Evolutionary conservation across 2,113 vertebrate genomes (phyloP), one percentile per base, ranked within the genome.

Genomic region (Notarius lentiginosus): DNA sequence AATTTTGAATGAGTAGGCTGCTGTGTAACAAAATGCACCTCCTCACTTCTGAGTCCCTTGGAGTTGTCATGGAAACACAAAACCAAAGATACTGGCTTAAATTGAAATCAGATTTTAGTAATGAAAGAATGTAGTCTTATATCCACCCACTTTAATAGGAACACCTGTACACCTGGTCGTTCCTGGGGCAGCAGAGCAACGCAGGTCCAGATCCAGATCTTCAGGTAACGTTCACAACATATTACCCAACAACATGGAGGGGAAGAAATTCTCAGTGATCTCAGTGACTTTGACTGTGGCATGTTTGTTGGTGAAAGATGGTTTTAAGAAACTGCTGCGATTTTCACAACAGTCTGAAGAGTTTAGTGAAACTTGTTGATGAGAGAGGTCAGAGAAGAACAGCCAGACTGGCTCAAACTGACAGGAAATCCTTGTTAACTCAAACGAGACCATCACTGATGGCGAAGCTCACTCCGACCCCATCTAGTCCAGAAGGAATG

Each of bases 61-160:
- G 65, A 18, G 86, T 87, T 83, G 86, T 68, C 86, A 87, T 87
- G 86, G 86, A 79, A 87, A 87, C 81, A 66, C 55, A 66, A 87
- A 51, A 66, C 49, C 22, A 58, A 56, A 68, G 65, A 73, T 51
- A 81, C 63, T 1, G 22, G 58, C 5, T 83, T 82, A 27, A 87
- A 83, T 68, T 15, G 63, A 14, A 86, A 80, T 86, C 49, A 65
- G 34, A 60, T 49, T 72, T 41, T 70, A 41, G 83, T 70, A 49
- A 8, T 65, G 72, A 34, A 18, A 24, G 34, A 75, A 51, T 53
- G 17, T 30, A 3, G 51, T 27, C 14, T 55, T 80, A 20, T 15
- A 34, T 20, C 27, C 0, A 12, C 14, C 60, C 70, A 63, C 72
- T 9, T 60, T 72, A 84, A 18, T 51, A 76, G 73, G 47, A 24